Evolutionary conservation across 2,888 invertebrate genomes (phyloP).

Genomic region (Pachycephus smyrnensis): DNA sequence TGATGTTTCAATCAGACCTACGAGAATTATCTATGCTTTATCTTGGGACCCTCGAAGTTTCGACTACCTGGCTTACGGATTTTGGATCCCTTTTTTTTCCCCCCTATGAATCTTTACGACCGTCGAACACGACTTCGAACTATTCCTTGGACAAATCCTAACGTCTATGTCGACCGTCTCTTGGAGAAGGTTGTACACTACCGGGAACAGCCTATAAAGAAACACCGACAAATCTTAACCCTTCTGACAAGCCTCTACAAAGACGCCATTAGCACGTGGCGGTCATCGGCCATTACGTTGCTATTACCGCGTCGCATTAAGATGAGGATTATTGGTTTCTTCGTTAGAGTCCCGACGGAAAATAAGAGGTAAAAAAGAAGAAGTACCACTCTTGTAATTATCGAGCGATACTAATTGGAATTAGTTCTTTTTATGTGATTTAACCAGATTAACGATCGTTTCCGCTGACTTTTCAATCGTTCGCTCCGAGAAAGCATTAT

Average conservation of each 20-base stretch:
- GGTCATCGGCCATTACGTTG: background rate
- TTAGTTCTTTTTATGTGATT: background rate
- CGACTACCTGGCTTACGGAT: background rate
- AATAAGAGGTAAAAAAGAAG: background rate
- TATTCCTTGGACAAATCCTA: background rate
- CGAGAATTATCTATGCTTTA: background rate
- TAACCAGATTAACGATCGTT: background rate
- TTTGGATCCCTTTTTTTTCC: background rate
- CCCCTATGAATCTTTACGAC: background rate
- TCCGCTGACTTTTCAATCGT: background rate
- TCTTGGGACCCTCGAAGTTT: background rate
- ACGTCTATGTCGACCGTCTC: background rate
- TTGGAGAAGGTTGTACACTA: background rate
- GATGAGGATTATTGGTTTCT: background rate
- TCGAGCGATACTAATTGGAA: background rate
- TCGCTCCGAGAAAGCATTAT: background rate
- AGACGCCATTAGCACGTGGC: background rate
- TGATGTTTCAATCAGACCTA: background rate
- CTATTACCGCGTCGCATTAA: background rate
- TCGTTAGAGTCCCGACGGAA: background rate
- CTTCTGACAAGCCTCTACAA: background rate
- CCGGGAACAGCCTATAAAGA: background rate
- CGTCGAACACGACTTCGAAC: constrained; percentile 1
- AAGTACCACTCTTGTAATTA: background rate
- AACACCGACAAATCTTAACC: background rate